These are phyloP conservation scores for Ceratina australensis DNA, from an alignment of 1,140 invertebrate genomes.

Conservation along the genomic window DNA sequence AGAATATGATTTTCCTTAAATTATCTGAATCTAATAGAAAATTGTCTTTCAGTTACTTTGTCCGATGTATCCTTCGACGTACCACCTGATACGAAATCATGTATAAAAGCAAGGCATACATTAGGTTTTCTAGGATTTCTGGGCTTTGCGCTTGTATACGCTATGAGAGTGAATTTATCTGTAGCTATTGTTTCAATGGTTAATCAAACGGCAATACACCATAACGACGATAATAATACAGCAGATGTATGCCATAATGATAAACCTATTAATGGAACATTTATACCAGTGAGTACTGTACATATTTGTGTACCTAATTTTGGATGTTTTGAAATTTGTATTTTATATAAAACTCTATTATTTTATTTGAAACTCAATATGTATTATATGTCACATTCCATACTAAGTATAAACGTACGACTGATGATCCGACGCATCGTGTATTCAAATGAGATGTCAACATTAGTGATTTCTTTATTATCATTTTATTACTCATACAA, in stretches of 20 bases:
- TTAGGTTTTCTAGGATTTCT: conserved; percentile 90
- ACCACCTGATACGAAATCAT: conserved; percentile 82
- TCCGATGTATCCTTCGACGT: conserved; percentile 40
- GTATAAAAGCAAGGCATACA: conserved; percentile 86
- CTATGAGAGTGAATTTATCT: conserved; percentile 94
- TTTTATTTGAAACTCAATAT: neutral
- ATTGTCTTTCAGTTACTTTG: conserved; percentile 73
- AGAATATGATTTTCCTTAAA: conserved; percentile 3
- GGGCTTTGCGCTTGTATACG: conserved; percentile 91
- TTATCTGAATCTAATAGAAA: conserved; percentile 25
- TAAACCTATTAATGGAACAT: conserved; percentile 80
- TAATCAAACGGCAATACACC: conserved; percentile 85
- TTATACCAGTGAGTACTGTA: conserved; percentile 79
- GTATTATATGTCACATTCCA: neutral
- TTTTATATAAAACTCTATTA: no score
- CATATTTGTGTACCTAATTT: neutral
- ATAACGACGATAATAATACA: conserved; percentile 79
- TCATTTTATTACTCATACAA: conserved; percentile 24
- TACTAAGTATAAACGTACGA: neutral
- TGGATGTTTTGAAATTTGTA: neutral
- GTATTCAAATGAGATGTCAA: conserved; percentile 23
- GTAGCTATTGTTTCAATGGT: conserved; percentile 97
- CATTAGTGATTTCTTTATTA: conserved; percentile 4
- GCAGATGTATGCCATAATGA: conserved; percentile 82
- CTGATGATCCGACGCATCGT: neutral